Conservation (phyloP, 2,113 vertebrate genomes). For the Pedetes capensis region DNA sequence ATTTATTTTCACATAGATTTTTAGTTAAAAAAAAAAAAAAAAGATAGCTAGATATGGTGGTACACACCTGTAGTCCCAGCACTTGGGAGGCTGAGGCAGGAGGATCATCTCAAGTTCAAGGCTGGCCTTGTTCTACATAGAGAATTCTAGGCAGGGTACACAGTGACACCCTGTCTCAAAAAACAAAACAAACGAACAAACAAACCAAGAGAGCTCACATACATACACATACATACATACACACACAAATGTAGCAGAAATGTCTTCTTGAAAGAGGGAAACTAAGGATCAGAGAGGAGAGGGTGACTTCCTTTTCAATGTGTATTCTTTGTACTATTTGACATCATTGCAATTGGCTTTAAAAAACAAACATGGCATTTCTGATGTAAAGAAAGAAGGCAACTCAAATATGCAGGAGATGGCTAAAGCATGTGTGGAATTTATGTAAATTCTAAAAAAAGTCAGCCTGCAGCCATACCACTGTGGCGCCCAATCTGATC, state of each 20-base stretch:
- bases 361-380: neutral
- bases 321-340: neutral
- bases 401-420: neutral
- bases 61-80: too few relatives aligned
- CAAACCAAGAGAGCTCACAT: neutral
- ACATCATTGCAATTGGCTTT: neutral
- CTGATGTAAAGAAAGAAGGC: too few relatives aligned
- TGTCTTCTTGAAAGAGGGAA: neutral
- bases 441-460: neutral
- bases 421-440: neutral
- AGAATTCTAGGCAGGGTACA: too few relatives aligned
- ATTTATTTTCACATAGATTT: constrained; percentile 18
- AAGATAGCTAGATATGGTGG: too few relatives aligned
- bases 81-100: too few relatives aligned
- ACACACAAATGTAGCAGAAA: neutral
- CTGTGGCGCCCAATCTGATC: too few relatives aligned
- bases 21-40: constrained; percentile 11
- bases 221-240: too few relatives aligned
- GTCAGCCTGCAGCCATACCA: too few relatives aligned
- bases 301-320: neutral
- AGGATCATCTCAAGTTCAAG: too few relatives aligned
- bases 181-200: too few relatives aligned
- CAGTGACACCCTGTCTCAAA: too few relatives aligned
- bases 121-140: too few relatives aligned
- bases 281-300: neutral